Evolutionary conservation across 2,888 invertebrate species (phyloP), one percentile per base, ranked within the genome.

Genomic region (Cryptocheilus praepositus): DNA sequence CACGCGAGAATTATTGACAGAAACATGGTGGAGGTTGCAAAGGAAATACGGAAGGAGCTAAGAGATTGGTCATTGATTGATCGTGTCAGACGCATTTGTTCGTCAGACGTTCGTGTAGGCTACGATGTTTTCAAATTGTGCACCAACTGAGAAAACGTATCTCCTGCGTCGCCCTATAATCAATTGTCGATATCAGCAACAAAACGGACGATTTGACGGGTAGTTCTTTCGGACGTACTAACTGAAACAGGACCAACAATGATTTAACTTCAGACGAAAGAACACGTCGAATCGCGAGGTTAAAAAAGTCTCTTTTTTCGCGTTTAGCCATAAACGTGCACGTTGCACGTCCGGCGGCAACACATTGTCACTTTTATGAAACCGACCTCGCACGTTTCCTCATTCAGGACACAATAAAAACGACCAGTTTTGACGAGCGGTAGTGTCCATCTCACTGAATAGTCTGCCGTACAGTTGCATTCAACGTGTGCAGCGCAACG

Each of bases 61-160:
- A 56, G 61, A 62, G 25, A 61, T 70, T 72, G 72, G 72, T 72
- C 64, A 68, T 63, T 53, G 51, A 55, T 64, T 52, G 46, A 16
- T 11, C 58, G 44, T 54, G 44, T 54, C 13, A 52, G 21, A 21
- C 15, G 18, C 22, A 22, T 44, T 13, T 28, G 18, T n/a, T 45
- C 0, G 3, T 22, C 7, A 45, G n/a, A 53, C 11, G 16, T 36
- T 36, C 36, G 4, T 11, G 11, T 11, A 36, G 36, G 11, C 13
- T 54, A n/a, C 22, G n/a, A 8, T 36, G 36, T 36, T 36, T 36
- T 36, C 36, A 36, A 36, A 1, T 36, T 36, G 5, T 46, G 19
- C n/a, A 18, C 7, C 25, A 69, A 70, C 54, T 18, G 45, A 70
- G 22, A 25, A 52, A 58, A 45, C 4, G 36, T 61, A 19, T 70